phyloP scores from a whole-genome alignment of 1,140 invertebrate genomes.

The Drosophila sp. region DNA sequence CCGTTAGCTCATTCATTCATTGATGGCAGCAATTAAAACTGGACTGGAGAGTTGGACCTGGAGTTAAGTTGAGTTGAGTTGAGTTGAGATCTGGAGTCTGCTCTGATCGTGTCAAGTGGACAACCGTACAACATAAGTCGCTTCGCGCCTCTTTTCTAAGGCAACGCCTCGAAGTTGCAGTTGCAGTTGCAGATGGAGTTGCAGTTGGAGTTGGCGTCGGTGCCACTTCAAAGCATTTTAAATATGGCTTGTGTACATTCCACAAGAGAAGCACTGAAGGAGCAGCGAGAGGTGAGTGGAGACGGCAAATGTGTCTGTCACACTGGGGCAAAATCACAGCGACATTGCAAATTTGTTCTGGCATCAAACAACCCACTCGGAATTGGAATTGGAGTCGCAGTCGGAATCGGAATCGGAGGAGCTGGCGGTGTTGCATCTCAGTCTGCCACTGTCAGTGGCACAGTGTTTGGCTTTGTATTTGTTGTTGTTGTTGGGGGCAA shows the following conservation, averaged over 20 bases:
- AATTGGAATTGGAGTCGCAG: constrained; percentile 33
- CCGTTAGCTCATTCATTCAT: constrained; percentile 56
- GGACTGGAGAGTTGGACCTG: constrained; percentile 31
- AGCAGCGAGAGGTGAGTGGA: constrained; percentile 12
- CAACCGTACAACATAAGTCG: constrained; percentile 47
- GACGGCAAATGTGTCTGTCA: constrained; percentile 52
- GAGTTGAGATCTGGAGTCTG: constrained; percentile 2
- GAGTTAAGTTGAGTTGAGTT: neutral
- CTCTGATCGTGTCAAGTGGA: constrained; percentile 47
- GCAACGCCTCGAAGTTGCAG: constrained; percentile 27
- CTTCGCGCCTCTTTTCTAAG: constrained; percentile 35
- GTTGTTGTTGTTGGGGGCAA: constrained; percentile 39
- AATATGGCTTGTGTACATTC: constrained; percentile 66
- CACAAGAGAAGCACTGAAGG: constrained; percentile 5
- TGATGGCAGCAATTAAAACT: constrained; percentile 59
- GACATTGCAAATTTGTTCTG: constrained; percentile 76
- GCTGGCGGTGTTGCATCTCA: constrained; percentile 26
- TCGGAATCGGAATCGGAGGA: constrained; percentile 18
- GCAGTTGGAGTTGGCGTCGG: constrained; percentile 32
- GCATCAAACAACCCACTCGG: constrained; percentile 77
- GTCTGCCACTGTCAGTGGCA: constrained; percentile 7
- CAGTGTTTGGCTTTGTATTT: neutral
- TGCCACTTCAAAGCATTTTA: constrained; percentile 71
- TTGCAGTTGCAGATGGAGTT: neutral
- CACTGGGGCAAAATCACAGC: constrained; percentile 54